Percentiles rank a stretch among this genome's conserved stretches.
Conservation (phyloP, 2,113 vertebrate species). For the Muntiacus muntjak region DNA sequence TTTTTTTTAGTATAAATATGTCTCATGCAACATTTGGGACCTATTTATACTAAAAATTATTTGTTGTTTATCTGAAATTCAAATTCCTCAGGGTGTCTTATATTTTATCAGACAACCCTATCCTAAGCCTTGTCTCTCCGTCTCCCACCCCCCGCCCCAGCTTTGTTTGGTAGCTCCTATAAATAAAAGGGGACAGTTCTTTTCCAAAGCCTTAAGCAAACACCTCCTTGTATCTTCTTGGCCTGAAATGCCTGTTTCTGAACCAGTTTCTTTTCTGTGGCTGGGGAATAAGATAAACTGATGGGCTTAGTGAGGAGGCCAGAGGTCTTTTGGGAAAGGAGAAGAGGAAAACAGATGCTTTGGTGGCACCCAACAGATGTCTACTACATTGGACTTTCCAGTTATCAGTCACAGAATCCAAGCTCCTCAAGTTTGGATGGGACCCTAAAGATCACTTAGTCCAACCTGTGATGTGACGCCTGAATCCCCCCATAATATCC, state of each 20-base stretch:
- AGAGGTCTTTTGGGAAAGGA: background rate
- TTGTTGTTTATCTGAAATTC: background rate
- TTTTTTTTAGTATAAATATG: slow-evolving; percentile 10
- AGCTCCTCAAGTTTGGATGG: background rate
- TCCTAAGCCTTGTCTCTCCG: background rate
- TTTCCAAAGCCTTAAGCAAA: background rate
- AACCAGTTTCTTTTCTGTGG: background rate
- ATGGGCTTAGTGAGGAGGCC: background rate
- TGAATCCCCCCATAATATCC: background rate
- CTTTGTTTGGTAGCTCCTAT: background rate
- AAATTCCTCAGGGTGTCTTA: background rate
- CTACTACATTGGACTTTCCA: background rate
- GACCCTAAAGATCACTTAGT: background rate
- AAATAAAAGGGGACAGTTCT: background rate
- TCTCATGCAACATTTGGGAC: background rate
- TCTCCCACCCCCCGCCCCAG: background rate
- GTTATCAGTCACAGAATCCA: background rate
- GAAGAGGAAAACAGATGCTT: background rate
- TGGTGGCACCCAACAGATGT: background rate
- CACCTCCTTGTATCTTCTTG: background rate
- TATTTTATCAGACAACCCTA: background rate
- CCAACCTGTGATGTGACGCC: background rate
- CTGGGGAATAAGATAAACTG: background rate
- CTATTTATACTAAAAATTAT: background rate
- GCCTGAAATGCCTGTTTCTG: background rate